Evolutionary conservation across 2,113 vertebrate genomes (phyloP), one percentile per base, ranked within the genome.

Genomic region (Sturnira hondurensis): DNA sequence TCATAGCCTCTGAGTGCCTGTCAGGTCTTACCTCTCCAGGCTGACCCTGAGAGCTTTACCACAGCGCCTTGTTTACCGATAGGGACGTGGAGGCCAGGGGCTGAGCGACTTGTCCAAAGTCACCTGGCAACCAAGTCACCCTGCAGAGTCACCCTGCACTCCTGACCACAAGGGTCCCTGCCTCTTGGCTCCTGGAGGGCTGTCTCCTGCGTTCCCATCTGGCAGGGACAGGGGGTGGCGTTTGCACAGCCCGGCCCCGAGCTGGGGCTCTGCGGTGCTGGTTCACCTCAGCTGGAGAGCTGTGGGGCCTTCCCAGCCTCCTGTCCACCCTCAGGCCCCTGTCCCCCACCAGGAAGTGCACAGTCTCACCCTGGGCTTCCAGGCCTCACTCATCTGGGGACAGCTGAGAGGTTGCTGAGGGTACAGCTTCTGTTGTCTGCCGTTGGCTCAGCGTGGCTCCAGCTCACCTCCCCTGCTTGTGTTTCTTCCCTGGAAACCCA

Each of bases 1-100:
- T 4, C 0, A 0, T 68, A 26, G 24, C 58, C 58, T 19, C 43
- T 9, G 0, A 3, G 22, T 11, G 7, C n/a, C n/a, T 22, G 65
- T 84, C 33, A 5, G 52, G 45, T 65, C 38, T 52, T 24, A 0
- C 11, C 4, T n/a, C 81, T 22, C 71, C 71, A 17, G 71, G 73
- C 73, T 41, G 65, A 31, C 74, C 43, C 73, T 7, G 16, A n/a
- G 2, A 11, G 33, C 61, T n/a, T 9, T n/a, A 5, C 38, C 19
- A 5, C 38, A n/a, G 65, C 0, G 1, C 20, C 76, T 28, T 12
- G 1, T 12, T 65, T 16, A 4, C 33, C 10, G 1, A 7, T 20
- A 8, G 43, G 28, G n/a, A 17, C 0, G 4, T 20, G 61, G 56
- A 33, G 54, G 17, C 58, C 4, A 3, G 77, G 36, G 56, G 16